A percentile compares a stretch with the other conserved stretches of the same genome.
phyloP scores from a whole-genome alignment of 2,113 vertebrate genomes.

The Myiopsitta monachus region DNA sequence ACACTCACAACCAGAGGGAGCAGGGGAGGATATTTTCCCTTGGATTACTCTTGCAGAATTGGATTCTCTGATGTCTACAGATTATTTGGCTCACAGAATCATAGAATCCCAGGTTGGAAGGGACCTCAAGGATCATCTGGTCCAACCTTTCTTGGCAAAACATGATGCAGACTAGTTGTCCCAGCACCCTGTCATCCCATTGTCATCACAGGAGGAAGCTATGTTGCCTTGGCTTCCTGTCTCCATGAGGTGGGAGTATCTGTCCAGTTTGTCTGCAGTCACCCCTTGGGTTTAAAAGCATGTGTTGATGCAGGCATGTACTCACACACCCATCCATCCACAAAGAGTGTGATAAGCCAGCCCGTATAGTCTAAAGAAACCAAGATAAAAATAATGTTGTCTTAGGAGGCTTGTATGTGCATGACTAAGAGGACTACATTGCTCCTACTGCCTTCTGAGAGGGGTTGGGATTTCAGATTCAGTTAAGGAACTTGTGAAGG shows the following conservation, averaged over 20 bases:
- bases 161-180: not conserved
- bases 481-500: not conserved
- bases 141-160: not conserved
- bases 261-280: not conserved
- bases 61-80: not conserved
- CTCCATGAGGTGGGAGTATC: not conserved
- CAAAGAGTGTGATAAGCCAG: rapidly evolving
- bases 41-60: not conserved
- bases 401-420: not conserved
- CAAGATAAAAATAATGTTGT: not conserved
- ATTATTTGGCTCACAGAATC: not conserved
- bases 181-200: not conserved
- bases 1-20: not conserved
- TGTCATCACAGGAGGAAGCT: rapidly evolving
- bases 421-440: not conserved
- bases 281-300: not conserved
- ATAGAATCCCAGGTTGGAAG: not conserved
- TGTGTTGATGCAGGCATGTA: rapidly evolving
- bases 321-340: not conserved
- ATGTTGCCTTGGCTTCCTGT: not conserved
- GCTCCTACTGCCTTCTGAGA: not conserved
- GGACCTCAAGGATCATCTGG: not conserved
- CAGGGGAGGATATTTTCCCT: not conserved
- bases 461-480: not conserved
- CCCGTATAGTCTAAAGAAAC: not conserved